Conservation (phyloP, 2,113 vertebrate species). For the Erythrolamprus reginae region DNA sequence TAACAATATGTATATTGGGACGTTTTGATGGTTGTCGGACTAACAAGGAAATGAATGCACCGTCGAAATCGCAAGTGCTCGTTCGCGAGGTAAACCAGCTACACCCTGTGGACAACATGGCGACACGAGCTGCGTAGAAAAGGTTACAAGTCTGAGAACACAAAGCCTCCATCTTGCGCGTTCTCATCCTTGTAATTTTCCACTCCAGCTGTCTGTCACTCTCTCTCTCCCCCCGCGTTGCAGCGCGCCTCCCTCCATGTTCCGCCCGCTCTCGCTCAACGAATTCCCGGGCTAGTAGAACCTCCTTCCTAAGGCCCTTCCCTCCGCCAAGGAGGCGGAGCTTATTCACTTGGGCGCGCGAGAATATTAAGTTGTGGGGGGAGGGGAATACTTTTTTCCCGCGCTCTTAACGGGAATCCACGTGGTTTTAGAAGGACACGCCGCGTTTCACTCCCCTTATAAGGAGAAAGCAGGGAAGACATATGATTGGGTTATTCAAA, state of each 20-base stretch:
- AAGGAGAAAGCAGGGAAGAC: slow-evolving; percentile 54
- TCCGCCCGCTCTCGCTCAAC: slow-evolving; percentile 32
- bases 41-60: background rate
- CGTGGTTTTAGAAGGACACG: background rate
- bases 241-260: background rate
- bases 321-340: background rate
- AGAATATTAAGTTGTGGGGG: background rate
- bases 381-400: slow-evolving; percentile 22
- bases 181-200: slow-evolving; percentile 54
- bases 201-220: slow-evolving; percentile 39
- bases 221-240: background rate
- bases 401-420: slow-evolving; percentile 21
- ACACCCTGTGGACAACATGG: background rate
- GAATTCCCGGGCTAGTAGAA: slow-evolving; percentile 2
- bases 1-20: background rate
- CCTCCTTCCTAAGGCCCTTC: background rate
- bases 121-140: background rate
- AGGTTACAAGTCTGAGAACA: background rate
- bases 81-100: background rate
- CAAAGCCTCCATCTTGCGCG: background rate
- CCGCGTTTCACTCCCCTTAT: slow-evolving; percentile 58
- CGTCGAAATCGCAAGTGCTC: background rate
- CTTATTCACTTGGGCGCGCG: background rate
- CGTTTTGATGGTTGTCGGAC: background rate
- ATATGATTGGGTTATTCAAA: slow-evolving; percentile 70